Conservation (phyloP, 2,113 vertebrate species). For the Caranx melampygus region DNA sequence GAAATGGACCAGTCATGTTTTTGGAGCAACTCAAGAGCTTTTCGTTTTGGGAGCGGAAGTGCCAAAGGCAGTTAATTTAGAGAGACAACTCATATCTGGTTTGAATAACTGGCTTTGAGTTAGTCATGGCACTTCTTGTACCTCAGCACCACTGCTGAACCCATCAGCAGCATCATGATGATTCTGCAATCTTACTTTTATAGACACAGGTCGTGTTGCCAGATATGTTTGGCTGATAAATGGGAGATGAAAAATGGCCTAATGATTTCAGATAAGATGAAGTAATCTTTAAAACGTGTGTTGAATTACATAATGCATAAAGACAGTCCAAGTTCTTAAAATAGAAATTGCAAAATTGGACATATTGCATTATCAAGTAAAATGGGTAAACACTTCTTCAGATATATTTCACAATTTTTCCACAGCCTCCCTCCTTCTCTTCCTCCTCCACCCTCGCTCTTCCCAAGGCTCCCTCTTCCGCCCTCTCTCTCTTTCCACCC, state of each 20-base stretch:
- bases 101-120: constrained; percentile 48
- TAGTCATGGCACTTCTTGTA: constrained; percentile 32
- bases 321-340: constrained; percentile 56
- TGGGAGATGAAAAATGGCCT: background rate
- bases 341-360: constrained; percentile 51
- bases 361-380: constrained; percentile 8
- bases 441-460: constrained; percentile 77
- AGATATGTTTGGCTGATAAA: background rate
- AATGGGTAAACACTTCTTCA: constrained; percentile 45
- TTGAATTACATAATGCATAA: constrained; percentile 13
- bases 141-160: background rate
- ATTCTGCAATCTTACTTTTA: background rate
- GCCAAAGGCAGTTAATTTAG: constrained; percentile 68
- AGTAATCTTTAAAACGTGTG: background rate
- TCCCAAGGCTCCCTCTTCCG: constrained; percentile 75
- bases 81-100: constrained; percentile 61
- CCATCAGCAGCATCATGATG: background rate
- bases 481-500: constrained; percentile 83
- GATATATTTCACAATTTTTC: constrained; percentile 73
- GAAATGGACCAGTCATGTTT: constrained; percentile 75
- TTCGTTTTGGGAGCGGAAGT: constrained; percentile 76
- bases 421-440: constrained; percentile 65
- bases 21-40: constrained; percentile 70
- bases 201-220: background rate
- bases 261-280: background rate